phyloP scores from a whole-genome alignment of 1,140 invertebrate species.

The Musca domestica region DNA sequence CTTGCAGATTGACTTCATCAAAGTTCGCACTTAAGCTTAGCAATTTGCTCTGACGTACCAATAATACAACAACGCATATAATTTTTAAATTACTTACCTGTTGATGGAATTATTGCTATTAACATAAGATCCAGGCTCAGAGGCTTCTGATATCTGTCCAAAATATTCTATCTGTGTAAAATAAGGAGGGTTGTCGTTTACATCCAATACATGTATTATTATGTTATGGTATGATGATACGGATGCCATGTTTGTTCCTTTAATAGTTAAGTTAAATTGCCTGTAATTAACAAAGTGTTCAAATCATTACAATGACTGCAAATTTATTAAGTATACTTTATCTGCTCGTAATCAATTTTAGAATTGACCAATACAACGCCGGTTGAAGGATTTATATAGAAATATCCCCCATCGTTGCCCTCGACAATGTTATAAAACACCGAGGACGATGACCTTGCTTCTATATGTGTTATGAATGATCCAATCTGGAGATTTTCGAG shows the following conservation, averaged over 20 bases:
- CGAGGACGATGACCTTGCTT: slow-evolving; percentile 75
- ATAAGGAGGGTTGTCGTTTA: slow-evolving; percentile 82
- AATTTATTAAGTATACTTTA: slow-evolving; percentile 40
- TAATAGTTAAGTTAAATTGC: slow-evolving; percentile 80
- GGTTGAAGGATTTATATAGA: slow-evolving; percentile 81
- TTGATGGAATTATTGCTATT: neutral
- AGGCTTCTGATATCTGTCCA: slow-evolving; percentile 71
- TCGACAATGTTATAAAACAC: slow-evolving; percentile 78
- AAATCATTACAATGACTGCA: neutral
- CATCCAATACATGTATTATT: slow-evolving; percentile 74
- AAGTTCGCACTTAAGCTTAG: no score
- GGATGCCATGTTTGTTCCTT: slow-evolving; percentile 82
- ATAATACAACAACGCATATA: neutral
- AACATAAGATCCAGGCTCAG: slow-evolving; percentile 65
- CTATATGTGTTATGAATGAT: slow-evolving; percentile 72
- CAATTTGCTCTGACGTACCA: no score
- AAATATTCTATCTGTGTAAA: slow-evolving; percentile 69
- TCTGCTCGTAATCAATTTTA: slow-evolving; percentile 76
- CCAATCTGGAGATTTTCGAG: slow-evolving; percentile 80
- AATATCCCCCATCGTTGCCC: slow-evolving; percentile 73
- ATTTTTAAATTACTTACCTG: slow-evolving; percentile 18
- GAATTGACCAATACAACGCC: slow-evolving; percentile 74
- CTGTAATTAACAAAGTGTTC: slow-evolving; percentile 40
- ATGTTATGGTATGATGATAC: slow-evolving; percentile 66
- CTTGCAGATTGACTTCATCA: no score